These are phyloP conservation scores for Ciconia stormi DNA, from an alignment of 2,113 vertebrate genomes.

Conservation along the genomic window DNA sequence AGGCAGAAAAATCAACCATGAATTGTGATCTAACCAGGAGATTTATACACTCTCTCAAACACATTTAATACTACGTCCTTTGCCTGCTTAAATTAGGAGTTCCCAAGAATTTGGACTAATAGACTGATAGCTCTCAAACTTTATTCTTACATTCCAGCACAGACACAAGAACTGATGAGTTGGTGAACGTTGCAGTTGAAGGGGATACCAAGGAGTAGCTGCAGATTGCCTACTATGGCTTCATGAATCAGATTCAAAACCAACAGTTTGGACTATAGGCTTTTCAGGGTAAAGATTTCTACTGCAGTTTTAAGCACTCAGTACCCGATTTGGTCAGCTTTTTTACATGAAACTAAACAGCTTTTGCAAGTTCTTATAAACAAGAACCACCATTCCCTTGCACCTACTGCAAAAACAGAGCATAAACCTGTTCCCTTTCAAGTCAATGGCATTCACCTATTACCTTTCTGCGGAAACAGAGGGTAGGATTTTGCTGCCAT, in stretches of 20 bases:
- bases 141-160: background rate
- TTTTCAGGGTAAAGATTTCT: background rate
- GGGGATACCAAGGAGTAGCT: background rate
- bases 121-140: background rate
- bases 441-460: background rate
- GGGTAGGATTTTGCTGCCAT: background rate
- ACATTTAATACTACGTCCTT: background rate
- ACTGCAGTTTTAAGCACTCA: background rate
- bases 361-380: background rate
- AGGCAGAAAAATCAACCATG: background rate
- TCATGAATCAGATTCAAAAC: background rate
- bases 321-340: background rate
- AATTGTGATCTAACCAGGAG: background rate
- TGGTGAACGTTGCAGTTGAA: background rate
- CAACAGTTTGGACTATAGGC: background rate
- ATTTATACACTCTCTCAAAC: background rate
- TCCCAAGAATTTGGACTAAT: background rate
- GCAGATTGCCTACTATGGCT: background rate
- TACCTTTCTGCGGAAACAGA: background rate
- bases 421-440: background rate
- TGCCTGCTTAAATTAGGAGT: background rate
- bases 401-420: background rate
- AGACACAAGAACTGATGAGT: background rate
- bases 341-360: background rate
- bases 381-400: background rate